Evolutionary conservation across 2,888 invertebrate genomes (phyloP).

Genomic region (Mylabris sibirica): DNA sequence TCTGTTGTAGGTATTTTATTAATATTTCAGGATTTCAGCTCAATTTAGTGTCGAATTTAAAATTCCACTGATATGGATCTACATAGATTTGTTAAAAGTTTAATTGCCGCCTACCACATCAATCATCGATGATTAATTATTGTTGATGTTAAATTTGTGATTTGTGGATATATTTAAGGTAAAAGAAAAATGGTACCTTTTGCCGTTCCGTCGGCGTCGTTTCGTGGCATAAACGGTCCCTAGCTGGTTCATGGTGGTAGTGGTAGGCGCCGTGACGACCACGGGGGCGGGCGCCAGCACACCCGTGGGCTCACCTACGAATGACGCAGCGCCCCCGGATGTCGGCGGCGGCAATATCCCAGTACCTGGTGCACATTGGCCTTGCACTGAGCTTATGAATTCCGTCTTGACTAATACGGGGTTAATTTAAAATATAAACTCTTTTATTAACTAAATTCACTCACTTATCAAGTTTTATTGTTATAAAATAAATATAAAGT

Average conservation of each 20-base stretch:
- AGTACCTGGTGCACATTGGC: conserved; percentile 58
- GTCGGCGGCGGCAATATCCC: conserved; percentile 38
- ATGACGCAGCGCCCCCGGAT: conserved; percentile 50
- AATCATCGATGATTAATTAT: not conserved
- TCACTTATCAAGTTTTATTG: not conserved
- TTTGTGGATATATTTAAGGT: not conserved
- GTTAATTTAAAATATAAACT: not conserved
- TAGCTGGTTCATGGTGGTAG: conserved; percentile 78
- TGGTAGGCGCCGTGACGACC: conserved; percentile 52
- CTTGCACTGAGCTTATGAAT: conserved; percentile 54
- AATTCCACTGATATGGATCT: not conserved
- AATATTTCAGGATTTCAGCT: not conserved
- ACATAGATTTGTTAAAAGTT: conserved; percentile 1
- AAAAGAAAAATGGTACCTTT: conserved; percentile 72
- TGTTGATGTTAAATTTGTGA: not conserved
- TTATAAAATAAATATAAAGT: too few relatives aligned
- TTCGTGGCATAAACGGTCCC: conserved; percentile 98
- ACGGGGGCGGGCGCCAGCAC: conserved; percentile 51
- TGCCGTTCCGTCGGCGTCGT: conserved; percentile 92
- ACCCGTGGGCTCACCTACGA: conserved; percentile 55
- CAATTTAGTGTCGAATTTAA: not conserved
- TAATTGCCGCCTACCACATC: not conserved
- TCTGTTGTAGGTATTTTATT: too few relatives aligned
- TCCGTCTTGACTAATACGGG: conserved; percentile 54
- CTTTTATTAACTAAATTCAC: not conserved